Conservation (phyloP, 2,888 invertebrate genomes). For the Orchesellides sinensis region DNA sequence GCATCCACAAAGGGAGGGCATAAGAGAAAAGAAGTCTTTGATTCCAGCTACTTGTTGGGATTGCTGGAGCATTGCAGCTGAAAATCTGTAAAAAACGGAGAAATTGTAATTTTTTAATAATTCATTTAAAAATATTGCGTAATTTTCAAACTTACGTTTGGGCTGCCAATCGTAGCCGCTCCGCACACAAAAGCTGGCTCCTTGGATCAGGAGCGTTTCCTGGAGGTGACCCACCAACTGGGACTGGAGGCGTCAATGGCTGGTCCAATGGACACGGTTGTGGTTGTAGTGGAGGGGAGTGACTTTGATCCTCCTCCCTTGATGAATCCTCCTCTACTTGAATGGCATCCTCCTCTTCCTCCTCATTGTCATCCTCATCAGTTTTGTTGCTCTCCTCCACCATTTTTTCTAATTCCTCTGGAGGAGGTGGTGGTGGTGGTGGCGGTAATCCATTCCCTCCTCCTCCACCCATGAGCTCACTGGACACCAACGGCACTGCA, state of each 20-base stretch:
- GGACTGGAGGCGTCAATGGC: conserved; percentile 28
- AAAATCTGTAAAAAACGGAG: conserved; percentile 58
- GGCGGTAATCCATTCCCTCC: neutral
- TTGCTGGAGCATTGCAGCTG: conserved; percentile 71
- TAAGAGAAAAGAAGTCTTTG: conserved; percentile 69
- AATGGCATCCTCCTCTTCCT: conserved; percentile 36
- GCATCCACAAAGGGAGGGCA: conserved; percentile 71
- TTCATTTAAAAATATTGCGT: neutral
- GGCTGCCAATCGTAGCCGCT: conserved; percentile 71
- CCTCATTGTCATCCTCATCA: conserved; percentile 7
- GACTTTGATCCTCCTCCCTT: conserved; percentile 17
- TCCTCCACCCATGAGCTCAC: conserved; percentile 70
- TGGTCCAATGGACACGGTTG: conserved; percentile 19
- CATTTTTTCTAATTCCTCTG: neutral
- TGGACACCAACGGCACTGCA: conserved; percentile 57
- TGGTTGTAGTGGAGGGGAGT: conserved; percentile 9
- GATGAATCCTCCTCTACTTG: conserved; percentile 48
- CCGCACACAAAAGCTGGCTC: conserved; percentile 69
- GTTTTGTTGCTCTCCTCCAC: neutral
- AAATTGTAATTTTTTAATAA: neutral
- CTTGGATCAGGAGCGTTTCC: conserved; percentile 41
- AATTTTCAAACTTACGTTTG: conserved; percentile 65
- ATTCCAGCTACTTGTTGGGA: conserved; percentile 63
- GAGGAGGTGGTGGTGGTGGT: neutral
- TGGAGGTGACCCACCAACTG: neutral